A percentile compares a stretch with the other conserved stretches of the same genome.
Conservation (phyloP, 1,140 invertebrate species). For the Drosophila virilis region DNA sequence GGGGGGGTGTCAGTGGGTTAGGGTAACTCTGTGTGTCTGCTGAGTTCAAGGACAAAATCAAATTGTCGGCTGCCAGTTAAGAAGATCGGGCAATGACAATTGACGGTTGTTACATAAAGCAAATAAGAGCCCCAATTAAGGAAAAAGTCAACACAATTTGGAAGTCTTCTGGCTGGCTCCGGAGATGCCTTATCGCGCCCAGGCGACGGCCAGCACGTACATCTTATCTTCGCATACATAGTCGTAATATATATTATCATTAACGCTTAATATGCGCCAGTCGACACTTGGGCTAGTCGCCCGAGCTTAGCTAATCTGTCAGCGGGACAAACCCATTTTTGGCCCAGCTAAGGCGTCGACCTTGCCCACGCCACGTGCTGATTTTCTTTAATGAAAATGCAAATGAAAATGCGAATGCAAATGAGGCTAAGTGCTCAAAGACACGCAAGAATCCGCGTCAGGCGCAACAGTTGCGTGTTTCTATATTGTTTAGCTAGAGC, state of each 20-base stretch:
- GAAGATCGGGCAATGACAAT: conserved; percentile 35
- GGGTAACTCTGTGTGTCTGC: background rate
- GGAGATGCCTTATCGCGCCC: background rate
- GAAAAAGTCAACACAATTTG: background rate
- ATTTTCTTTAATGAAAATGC: conserved; percentile 31
- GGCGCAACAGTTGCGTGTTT: conserved; percentile 45
- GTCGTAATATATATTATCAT: conserved; percentile 2
- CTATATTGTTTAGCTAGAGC: conserved; percentile 7
- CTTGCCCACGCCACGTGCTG: conserved; percentile 26
- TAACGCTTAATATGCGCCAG: conserved; percentile 26
- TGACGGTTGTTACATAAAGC: conserved; percentile 46
- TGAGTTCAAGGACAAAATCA: conserved; percentile 36
- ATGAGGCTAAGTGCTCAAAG: conserved; percentile 6
- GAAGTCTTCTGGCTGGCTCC: conserved; percentile 3
- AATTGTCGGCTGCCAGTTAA: background rate
- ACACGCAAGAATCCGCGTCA: conserved; percentile 27
- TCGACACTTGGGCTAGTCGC: conserved; percentile 29
- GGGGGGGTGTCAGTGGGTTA: background rate
- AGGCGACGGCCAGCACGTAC: conserved; percentile 1
- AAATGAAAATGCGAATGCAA: conserved; percentile 21
- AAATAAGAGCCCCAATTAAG: background rate
- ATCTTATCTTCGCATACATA: conserved; percentile 26
- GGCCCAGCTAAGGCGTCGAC: background rate
- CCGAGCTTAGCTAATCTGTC: conserved; percentile 25
- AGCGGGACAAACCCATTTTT: conserved; percentile 31